Base-by-base conservation (phyloP, 2,888 invertebrate genomes). In the Coleophora flavipennella region DNA sequence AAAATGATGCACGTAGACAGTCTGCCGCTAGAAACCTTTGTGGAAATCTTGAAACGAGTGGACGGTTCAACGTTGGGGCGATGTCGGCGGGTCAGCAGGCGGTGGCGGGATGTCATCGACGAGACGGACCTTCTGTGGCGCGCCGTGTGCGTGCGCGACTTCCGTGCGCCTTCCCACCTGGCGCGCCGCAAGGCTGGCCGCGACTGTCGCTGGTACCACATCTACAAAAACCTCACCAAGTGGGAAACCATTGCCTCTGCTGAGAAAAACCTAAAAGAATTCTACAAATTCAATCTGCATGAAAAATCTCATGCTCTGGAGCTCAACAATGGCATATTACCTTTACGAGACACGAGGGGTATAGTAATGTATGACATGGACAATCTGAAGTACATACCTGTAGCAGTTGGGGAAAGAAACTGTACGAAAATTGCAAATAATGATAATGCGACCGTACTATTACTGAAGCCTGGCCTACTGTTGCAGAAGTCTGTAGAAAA, bases 1-100 rank as follows among this genome's bases (percentile, higher is more conserved):
- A 38, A 26, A 45, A 56, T 57, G 54, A 56, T 55, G 44, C 54
- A 56, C 28, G 57, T 63, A 34, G 48, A 65, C 31, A 53, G 53
- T 38, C 51, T 81, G 25, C 80, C 80, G 2, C 27, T 72, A 12
- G 80, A 81, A 56, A 62, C 65, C n/a, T 62, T 79, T 12, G 45
- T 69, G 13, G 73, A 76, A 53, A 72, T 81, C 48, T 50, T 81
- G 7, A 50, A 53, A 12, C 55, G 61, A 42, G 57, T 61, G 1
- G 70, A 79, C 38, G 79, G 79, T 9, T 42, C 45, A 10, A 68
- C 70, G 1, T 40, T 79, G 2, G 73, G 69, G 20, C 60, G 50
- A 44, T 77, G 75, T 45, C 61, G 78, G 2, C 51, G 71, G 45
- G 77, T 80, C 1, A 72, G 72, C 42, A 73, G 54, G 48, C 48